A percentile compares a stretch with the other conserved stretches of the same genome.
Conservation (phyloP, 2,113 vertebrate species). For the Desmodus rotundus region DNA sequence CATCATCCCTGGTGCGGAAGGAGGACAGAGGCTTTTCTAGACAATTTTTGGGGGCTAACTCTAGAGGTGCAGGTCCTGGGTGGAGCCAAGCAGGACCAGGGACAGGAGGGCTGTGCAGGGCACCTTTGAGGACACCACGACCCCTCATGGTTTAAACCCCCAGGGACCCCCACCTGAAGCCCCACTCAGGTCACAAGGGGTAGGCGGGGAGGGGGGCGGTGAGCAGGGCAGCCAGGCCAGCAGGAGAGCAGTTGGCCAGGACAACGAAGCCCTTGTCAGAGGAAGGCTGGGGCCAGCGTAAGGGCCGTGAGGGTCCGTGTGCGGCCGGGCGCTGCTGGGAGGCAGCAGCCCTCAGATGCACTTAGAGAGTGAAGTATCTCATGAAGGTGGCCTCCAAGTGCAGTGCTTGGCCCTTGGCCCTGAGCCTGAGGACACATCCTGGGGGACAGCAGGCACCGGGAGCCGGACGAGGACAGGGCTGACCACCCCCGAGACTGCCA, state of each 20-base stretch:
- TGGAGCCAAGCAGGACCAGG: not conserved
- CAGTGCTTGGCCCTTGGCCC: not conserved
- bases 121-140: not conserved
- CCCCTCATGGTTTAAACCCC: fast-evolving
- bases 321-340: fast-evolving
- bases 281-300: not conserved
- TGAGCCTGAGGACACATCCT: not conserved
- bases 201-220: too few species aligned
- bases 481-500: not conserved
- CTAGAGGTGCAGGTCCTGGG: fast-evolving
- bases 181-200: not conserved
- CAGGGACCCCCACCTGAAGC: not conserved
- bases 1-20: too few species aligned
- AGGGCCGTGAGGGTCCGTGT: too few species aligned
- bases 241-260: too few species aligned
- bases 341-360: not conserved
- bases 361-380: not conserved
- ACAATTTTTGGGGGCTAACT: not conserved
- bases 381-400: fast-evolving
- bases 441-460: not conserved
- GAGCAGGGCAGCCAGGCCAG: not conserved
- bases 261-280: not conserved
- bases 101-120: not conserved
- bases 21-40: not conserved
- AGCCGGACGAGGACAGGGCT: not conserved